These are phyloP conservation scores for Mormyrops attenuatus DNA, from an alignment of 2,797 vertebrate genomes.

Conservation along the genomic window DNA sequence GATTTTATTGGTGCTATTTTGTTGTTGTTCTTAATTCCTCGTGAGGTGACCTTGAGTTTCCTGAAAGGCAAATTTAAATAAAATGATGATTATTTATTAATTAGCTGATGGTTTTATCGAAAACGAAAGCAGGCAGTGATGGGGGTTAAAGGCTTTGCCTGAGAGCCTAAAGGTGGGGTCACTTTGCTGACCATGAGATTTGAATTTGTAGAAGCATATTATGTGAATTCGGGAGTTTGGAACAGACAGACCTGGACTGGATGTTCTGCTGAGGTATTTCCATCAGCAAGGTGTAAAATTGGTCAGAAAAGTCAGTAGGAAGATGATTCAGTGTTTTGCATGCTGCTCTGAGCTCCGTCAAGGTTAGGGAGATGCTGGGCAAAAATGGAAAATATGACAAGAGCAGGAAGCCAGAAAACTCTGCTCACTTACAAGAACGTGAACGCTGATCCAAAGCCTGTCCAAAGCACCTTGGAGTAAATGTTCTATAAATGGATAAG, in stretches of 20 bases:
- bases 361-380: not conserved
- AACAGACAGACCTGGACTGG: not conserved
- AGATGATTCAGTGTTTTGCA: not conserved
- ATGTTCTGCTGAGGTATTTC: not conserved
- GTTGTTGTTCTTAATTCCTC: not conserved
- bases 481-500: not conserved
- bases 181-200: not conserved
- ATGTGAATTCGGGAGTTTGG: not conserved
- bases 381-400: not conserved
- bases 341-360: not conserved
- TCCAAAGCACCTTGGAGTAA: not conserved
- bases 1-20: not conserved
- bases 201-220: not conserved
- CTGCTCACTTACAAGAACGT: not conserved
- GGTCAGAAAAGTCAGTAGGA: not conserved
- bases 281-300: not conserved
- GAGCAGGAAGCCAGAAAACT: not conserved
- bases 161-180: not conserved
- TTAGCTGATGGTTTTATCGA: not conserved
- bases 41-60: not conserved
- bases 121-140: not conserved
- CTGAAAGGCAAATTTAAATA: not conserved
- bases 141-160: not conserved
- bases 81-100: not conserved
- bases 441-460: not conserved